Evolutionary conservation across 2,113 vertebrate species (phyloP), one percentile per base, ranked within the genome.

Genomic region (Dissostichus mawsoni): DNA sequence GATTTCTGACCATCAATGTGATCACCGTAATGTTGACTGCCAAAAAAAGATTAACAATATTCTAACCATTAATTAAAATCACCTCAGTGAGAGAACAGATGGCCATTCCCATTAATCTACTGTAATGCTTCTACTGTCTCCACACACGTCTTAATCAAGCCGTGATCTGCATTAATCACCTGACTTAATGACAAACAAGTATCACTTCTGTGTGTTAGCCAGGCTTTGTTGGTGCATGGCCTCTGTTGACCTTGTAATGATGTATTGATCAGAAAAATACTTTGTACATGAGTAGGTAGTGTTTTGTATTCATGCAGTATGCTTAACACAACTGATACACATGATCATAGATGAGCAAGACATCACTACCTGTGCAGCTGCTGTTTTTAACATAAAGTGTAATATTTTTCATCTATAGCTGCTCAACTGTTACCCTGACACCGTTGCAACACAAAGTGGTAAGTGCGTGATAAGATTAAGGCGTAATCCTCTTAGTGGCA

Each of bases 161-260:
- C 78, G 90, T 91, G 93, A 95, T 93, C 94, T 91, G 87, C 89
- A 85, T 92, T 94, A 92, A 94, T 94, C 92, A 90, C 90, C 88
- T 88, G 76, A 90, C 81, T 95, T 95, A 95, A 86, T 93, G 89
- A 84, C 94, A 94, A 94, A 94, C 93, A 93, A 90, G 90, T 92
- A 92, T 94, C 87, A 90, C 73, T 29, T 89, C 72, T 78, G 36
- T 51, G 80, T 72, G 90, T 89, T 90, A 93, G 85, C 66, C 55
- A 12, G 65, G 84, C 68, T 89, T 91, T 82, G 84, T 89, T 91
- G 77, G 82, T 69, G 85, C 6, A 3, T 11, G 80, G 78, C 86
- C 88, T 81, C 83, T 65, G 50, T 59, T 90, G 90, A 93, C 91
- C 84, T 89, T 75, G 68, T 70, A 64, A 45, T 76, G 73, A 82